phyloP scores from a whole-genome alignment of 2,888 invertebrate genomes.

The Ochlodes sylvanus region DNA sequence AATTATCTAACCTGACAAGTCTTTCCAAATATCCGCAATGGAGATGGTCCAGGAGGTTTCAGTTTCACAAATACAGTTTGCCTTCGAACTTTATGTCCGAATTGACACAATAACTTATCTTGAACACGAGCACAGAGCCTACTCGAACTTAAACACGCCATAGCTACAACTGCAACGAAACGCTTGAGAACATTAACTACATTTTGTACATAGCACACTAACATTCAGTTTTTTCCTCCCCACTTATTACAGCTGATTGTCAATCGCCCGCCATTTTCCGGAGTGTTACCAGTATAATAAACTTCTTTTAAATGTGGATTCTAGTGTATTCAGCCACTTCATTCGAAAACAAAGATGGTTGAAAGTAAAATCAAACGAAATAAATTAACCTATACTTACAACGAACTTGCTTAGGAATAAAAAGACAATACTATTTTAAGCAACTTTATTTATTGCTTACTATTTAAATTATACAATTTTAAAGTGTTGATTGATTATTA shows the following conservation, averaged over 20 bases:
- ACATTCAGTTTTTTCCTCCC: slow-evolving; percentile 80
- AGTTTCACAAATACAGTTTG: slow-evolving; percentile 89
- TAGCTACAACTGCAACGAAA: slow-evolving; percentile 90
- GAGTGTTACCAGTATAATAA: slow-evolving; percentile 50
- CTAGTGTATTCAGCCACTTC: too few species aligned
- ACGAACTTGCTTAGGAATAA: too few species aligned
- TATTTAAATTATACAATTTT: too few species aligned
- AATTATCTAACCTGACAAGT: slow-evolving; percentile 76
- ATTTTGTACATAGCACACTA: slow-evolving; percentile 68
- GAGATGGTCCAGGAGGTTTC: slow-evolving; percentile 87
- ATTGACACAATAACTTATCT: slow-evolving; percentile 92
- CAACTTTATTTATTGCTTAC: too few species aligned
- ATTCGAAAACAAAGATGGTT: too few species aligned
- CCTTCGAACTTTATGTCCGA: slow-evolving; percentile 88
- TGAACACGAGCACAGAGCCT: slow-evolving; percentile 92
- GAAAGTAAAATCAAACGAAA: too few species aligned
- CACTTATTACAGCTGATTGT: slow-evolving; percentile 83
- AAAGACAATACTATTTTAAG: too few species aligned
- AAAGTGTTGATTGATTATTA: too few species aligned
- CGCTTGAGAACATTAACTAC: slow-evolving; percentile 84
- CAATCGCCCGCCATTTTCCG: slow-evolving; percentile 60
- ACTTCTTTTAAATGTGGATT: slow-evolving; percentile 5
- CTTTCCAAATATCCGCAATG: slow-evolving; percentile 82
- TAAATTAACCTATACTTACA: too few species aligned
- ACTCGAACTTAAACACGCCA: slow-evolving; percentile 93